Conservation (phyloP, 2,113 vertebrate species). For the Phylloscopus trochiloides region DNA sequence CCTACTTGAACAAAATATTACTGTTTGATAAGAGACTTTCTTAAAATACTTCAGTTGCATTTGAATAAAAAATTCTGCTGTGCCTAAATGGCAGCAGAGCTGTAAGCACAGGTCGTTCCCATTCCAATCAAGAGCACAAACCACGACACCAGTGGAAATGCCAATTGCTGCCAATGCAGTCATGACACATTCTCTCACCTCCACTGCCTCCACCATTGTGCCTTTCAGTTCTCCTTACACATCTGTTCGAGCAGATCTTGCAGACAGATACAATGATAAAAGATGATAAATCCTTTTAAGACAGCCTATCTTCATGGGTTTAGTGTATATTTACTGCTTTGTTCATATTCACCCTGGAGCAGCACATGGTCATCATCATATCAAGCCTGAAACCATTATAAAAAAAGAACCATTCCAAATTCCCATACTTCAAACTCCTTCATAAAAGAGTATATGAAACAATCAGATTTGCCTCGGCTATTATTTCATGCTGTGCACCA, state of each 20-base stretch:
- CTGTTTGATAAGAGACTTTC: background rate
- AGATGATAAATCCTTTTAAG: background rate
- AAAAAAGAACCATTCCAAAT: background rate
- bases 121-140: background rate
- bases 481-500: background rate
- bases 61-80: background rate
- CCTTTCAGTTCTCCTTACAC: background rate
- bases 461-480: background rate
- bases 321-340: background rate
- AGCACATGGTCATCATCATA: background rate
- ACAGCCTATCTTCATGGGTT: background rate
- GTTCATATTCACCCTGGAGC: background rate
- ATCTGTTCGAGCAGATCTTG: background rate
- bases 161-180: background rate
- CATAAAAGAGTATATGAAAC: background rate
- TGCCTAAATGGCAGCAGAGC: background rate
- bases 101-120: accelerated
- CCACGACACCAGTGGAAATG: accelerated
- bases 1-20: background rate
- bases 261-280: background rate
- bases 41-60: background rate
- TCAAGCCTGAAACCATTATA: background rate
- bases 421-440: background rate
- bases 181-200: background rate
- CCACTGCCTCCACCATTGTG: background rate